phyloP scores from a whole-genome alignment of 1,140 invertebrate species.

The Drosophila nigrodunni region DNA sequence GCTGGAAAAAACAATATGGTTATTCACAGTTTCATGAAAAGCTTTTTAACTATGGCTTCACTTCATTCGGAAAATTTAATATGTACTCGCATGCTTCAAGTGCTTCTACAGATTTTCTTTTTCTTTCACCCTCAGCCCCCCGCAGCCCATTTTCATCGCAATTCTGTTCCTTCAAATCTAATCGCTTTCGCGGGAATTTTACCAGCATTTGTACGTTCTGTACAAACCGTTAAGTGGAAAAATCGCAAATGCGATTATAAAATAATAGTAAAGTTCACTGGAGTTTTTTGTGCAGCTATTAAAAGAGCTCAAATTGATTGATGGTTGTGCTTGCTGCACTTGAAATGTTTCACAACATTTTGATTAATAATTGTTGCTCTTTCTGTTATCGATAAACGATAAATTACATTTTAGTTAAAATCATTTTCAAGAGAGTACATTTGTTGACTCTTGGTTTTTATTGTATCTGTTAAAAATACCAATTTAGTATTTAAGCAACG shows the following conservation, averaged over 20 bases:
- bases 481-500: too few species aligned
- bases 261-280: too few species aligned
- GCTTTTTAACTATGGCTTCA: slow-evolving; percentile 26
- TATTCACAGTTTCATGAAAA: slow-evolving; percentile 22
- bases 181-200: neutral
- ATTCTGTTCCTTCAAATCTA: neutral
- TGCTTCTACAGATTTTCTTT: neutral
- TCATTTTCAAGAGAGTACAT: too few species aligned
- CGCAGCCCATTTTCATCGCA: neutral
- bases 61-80: slow-evolving; percentile 26
- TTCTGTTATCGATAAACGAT: neutral
- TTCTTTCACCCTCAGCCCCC: neutral
- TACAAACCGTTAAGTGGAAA: neutral
- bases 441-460: too few species aligned
- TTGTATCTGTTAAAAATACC: too few species aligned
- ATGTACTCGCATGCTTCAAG: slow-evolving; percentile 18
- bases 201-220: neutral
- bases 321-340: neutral
- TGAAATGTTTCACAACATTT: too few species aligned
- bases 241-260: neutral
- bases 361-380: neutral
- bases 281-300: too few species aligned
- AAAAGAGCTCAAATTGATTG: neutral
- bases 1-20: slow-evolving; percentile 11
- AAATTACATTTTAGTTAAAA: neutral